Conservation (phyloP, 2,888 invertebrate species). For the Nomada flava region DNA sequence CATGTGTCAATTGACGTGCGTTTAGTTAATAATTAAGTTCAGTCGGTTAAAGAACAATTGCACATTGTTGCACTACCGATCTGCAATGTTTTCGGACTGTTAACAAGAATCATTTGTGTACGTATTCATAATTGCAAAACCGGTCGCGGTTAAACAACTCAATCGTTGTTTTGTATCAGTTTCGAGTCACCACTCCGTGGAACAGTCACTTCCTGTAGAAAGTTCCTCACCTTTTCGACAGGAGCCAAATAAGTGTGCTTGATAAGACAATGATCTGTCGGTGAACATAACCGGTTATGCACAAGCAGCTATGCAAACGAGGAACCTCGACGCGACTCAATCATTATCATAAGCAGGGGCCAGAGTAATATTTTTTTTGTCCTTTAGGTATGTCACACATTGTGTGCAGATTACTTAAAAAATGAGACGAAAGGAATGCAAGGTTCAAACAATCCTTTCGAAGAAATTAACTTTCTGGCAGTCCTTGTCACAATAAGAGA, state of each 20-base stretch:
- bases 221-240: slow-evolving; percentile 49
- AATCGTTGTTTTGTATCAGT: slow-evolving; percentile 6
- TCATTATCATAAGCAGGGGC: slow-evolving; percentile 11
- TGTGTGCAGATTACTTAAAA: slow-evolving; percentile 8
- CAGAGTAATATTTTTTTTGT: background rate
- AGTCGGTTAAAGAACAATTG: background rate
- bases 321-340: slow-evolving; percentile 11
- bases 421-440: background rate
- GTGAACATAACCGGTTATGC: slow-evolving; percentile 46
- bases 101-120: background rate
- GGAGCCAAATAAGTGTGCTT: slow-evolving; percentile 37
- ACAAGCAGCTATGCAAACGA: slow-evolving; percentile 27
- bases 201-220: slow-evolving; percentile 65
- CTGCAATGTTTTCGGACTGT: background rate
- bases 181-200: slow-evolving; percentile 5
- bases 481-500: background rate
- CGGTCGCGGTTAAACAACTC: background rate
- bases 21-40: background rate
- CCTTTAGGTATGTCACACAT: background rate
- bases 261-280: slow-evolving; percentile 56
- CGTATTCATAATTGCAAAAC: too few relatives aligned
- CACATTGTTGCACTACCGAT: background rate
- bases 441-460: background rate
- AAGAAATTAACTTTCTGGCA: background rate
- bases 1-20: too few relatives aligned